Evolutionary conservation across 2,113 vertebrate genomes (phyloP).

Genomic region (Gambusia holbrooki): DNA sequence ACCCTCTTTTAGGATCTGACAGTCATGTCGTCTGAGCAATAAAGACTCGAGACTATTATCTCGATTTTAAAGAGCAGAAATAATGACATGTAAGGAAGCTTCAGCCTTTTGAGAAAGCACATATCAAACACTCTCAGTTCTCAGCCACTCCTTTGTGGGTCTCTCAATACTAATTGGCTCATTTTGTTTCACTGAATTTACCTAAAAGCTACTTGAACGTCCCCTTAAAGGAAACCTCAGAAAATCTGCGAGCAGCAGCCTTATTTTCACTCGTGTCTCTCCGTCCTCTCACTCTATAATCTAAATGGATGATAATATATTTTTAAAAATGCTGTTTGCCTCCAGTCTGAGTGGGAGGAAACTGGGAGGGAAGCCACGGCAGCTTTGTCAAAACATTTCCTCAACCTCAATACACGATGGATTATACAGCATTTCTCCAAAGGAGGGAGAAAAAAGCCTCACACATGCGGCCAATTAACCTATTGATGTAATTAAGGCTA

Average conservation of each 20-base stretch:
- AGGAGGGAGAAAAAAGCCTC: conserved; percentile 29
- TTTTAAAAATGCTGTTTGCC: conserved; percentile 10
- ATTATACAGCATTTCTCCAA: conserved; percentile 59
- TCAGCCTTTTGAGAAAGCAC: not conserved
- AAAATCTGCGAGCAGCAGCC: not conserved
- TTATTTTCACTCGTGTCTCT: not conserved
- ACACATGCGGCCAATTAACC: conserved; percentile 71
- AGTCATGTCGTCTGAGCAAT: conserved; percentile 1
- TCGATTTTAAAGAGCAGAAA: not conserved
- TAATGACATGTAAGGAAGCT: not conserved
- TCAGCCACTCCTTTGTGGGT: not conserved
- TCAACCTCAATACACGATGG: conserved; percentile 33
- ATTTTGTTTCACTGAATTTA: not conserved
- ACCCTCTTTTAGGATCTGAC: conserved; percentile 17
- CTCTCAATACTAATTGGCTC: not conserved
- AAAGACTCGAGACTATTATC: conserved; percentile 11
- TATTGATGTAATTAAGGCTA: conserved; percentile 79
- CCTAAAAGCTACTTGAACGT: not conserved
- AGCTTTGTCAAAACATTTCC: conserved; percentile 43
- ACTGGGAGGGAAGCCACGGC: not conserved
- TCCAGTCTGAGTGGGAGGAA: conserved; percentile 18
- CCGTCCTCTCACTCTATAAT: not conserved
- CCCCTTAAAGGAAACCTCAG: not conserved
- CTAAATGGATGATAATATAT: not conserved
- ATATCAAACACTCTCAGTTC: not conserved